phyloP scores from a whole-genome alignment of 2,797 vertebrate species.

The Dromococcyx pavoninus region DNA sequence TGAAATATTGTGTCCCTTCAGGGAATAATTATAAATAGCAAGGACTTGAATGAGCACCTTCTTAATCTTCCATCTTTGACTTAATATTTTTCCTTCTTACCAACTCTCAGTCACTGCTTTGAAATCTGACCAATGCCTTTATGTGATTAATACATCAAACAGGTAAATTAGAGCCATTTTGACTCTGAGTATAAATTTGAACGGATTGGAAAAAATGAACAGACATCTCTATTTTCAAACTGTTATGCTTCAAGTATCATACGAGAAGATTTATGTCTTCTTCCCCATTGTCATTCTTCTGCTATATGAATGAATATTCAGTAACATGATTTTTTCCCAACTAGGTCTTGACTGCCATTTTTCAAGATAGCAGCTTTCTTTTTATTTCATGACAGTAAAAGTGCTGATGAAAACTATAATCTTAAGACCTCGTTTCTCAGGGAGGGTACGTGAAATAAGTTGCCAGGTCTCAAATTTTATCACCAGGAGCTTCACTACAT shows the following conservation, averaged over 20 bases:
- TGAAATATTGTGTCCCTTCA: conserved; percentile 70
- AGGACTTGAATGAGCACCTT: conserved; percentile 62
- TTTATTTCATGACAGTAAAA: background rate
- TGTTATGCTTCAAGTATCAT: background rate
- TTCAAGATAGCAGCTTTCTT: conserved; percentile 23
- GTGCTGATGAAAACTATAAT: background rate
- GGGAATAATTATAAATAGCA: conserved; percentile 69
- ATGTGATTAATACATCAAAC: conserved; percentile 68
- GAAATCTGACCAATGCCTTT: conserved; percentile 63
- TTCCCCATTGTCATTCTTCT: conserved; percentile 17
- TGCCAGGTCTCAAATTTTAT: background rate
- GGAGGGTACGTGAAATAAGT: background rate
- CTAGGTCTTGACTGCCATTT: background rate
- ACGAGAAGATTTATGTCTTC: background rate
- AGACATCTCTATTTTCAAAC: conserved; percentile 28
- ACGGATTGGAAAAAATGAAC: background rate
- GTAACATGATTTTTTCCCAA: background rate
- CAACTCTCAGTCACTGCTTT: conserved; percentile 56
- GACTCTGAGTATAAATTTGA: conserved; percentile 35
- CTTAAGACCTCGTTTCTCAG: background rate
- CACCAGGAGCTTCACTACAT: background rate
- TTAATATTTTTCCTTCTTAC: conserved; percentile 67
- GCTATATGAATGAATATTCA: background rate
- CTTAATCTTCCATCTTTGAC: conserved; percentile 70
- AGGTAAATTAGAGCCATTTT: conserved; percentile 64